Evolutionary conservation across 2,888 invertebrate species (phyloP), one percentile per base, ranked within the genome.

Genomic region (Thera obeliscata): DNA sequence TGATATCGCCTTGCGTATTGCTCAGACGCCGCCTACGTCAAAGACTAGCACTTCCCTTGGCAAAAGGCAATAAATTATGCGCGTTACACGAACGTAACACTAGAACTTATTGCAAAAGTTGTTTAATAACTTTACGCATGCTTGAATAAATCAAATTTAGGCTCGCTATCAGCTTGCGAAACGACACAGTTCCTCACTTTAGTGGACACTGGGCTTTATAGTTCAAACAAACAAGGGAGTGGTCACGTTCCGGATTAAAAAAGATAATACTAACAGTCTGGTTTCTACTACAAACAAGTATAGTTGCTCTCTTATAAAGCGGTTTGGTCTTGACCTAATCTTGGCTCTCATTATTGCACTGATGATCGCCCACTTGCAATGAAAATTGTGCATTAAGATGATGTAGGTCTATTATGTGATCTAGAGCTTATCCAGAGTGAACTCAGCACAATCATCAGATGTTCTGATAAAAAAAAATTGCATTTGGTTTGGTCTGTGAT

Each of bases 251-350:
- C 58, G 66, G 70, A 73, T 74, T 69, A 69, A 67, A 33, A 70
- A 54, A 59, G 70, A 62, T 62, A 69, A 70, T 69, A 71, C 67
- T 64, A 61, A 60, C 67, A 61, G 64, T 67, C 59, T 61, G 64
- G 70, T 69, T 69, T 69, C 65, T 56, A 74, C 67, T 73, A 4
- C 41, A 36, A 9, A 33, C 8, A 38, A 7, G 41, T 55, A 41
- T 5, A 56, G 41, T 9, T 38, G n/a, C 38, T 12, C 22, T 56
- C 41, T 71, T 57, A 71, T 70, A 70, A 73, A 77, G 73, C 69
- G 61, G 64, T 75, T 68, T 71, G 69, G 67, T 80, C 82, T 76
- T 81, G 82, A 82, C 82, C 82, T 70, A 72, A 59, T 72, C 71
- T 72, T 71, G 69, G 70, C 66, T 74, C 71, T 73, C 76, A 77